A percentile compares a stretch with the other conserved stretches of the same genome.
phyloP scores from a whole-genome alignment of 2,888 invertebrate species.

The Ichneumoninae sp. region DNA sequence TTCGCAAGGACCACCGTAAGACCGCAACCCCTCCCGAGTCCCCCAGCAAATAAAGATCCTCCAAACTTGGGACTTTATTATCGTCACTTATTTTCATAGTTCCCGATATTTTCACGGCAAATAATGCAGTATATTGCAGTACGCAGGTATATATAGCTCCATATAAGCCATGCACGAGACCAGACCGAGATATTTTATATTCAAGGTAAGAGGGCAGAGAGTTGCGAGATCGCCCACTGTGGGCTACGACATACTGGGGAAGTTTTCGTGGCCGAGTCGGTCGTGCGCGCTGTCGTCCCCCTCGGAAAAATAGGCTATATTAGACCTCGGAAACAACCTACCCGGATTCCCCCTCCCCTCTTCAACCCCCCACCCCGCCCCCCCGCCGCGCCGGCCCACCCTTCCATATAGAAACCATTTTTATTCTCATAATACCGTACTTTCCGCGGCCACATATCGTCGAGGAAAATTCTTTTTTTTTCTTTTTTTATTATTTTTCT shows the following conservation, averaged over 20 bases:
- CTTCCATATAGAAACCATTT: constrained; percentile 53
- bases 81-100: constrained; percentile 69
- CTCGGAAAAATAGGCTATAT: constrained; percentile 41
- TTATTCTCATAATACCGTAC: constrained; percentile 60
- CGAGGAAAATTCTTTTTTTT: constrained; percentile 39
- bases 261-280: constrained; percentile 59
- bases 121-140: constrained; percentile 43
- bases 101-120: constrained; percentile 68
- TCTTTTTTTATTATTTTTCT: not conserved
- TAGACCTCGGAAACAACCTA: constrained; percentile 46
- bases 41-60: constrained; percentile 65
- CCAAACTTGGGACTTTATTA: constrained; percentile 68
- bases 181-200: constrained; percentile 51
- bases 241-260: constrained; percentile 28
- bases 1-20: no score
- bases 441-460: constrained; percentile 56
- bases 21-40: not conserved
- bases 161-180: not conserved
- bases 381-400: not conserved
- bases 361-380: not conserved
- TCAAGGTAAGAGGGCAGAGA: constrained; percentile 25
- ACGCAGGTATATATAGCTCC: not conserved
- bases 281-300: constrained; percentile 36
- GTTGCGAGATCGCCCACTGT: constrained; percentile 25
- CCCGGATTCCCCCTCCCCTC: not conserved